Base-by-base conservation (phyloP, 1,140 invertebrate genomes). In the Hermetia illucens region DNA sequence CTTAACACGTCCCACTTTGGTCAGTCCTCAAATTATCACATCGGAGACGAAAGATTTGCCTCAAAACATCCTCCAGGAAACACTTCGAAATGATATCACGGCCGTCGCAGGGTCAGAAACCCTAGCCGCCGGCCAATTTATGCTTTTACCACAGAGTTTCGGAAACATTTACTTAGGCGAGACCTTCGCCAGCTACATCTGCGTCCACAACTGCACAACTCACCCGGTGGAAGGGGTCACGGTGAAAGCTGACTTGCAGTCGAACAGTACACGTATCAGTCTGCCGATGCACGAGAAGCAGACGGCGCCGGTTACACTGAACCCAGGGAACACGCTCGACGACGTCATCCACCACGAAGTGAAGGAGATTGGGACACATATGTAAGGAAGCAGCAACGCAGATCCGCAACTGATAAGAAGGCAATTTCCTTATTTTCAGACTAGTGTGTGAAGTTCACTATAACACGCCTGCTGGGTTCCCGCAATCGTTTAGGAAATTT, bases 331-430 rank as follows among this genome's bases (percentile, higher is more conserved):
- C 51, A 94, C 85, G 16, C 71, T 96, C 12, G 90, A 94, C 67
- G 80, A 93, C 66, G 83, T 97, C 13, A 92, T 98, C 54, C 82
- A 91, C 56, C 90, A 98, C 69, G 93, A 98, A 75, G 90, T 98
- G 4, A 97, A 95, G 66, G 94, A 98, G 71, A 79, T 93, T 49
- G 93, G 92, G 21, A 90, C 87, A 31, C 93, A 98, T 53, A 94
- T 98, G 78, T 90, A 70, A 66, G 71, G 54, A 39, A 20, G 20
- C 8, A 19, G n/a, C 8, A 10, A n/a, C n/a, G n/a, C n/a, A n/a
- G n/a, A n/a, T n/a, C n/a, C n/a, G n/a, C 34, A 36, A 41, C 34
- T 45, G 39, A 13, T 29, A 27, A 20, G 3, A 36, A 12, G 10
- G 4, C 3, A 16, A 5, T 27, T 24, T 38, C 49, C 48, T 44